phyloP scores from a whole-genome alignment of 2,888 invertebrate genomes.

The Hipparchia sbordonii region DNA sequence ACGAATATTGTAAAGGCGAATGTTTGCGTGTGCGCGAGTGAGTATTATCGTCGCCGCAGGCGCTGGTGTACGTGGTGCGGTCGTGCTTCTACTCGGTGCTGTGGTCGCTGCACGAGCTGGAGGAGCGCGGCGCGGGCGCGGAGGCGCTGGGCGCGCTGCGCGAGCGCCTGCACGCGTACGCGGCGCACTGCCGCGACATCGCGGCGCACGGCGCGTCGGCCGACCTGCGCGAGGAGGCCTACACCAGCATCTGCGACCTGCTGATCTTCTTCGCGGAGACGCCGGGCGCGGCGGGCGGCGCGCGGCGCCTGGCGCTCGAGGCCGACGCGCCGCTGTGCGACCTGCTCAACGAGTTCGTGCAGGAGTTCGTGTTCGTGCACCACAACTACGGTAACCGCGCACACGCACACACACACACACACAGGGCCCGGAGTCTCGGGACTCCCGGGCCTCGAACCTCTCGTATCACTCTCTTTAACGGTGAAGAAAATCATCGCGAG shows the following conservation, averaged over 20 bases:
- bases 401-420: neutral
- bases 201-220: conserved; percentile 54
- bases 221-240: conserved; percentile 91
- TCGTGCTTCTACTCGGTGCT: conserved; percentile 93
- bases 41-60: conserved; percentile 52
- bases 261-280: conserved; percentile 94
- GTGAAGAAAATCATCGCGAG: no score
- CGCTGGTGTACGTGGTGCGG: conserved; percentile 81
- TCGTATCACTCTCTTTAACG: no score
- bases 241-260: conserved; percentile 97
- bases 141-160: conserved; percentile 82
- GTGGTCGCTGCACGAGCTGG: conserved; percentile 91
- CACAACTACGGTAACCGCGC: conserved; percentile 90
- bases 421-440: no score
- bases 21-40: no score
- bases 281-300: conserved; percentile 56
- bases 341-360: conserved; percentile 94
- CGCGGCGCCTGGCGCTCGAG: conserved; percentile 88
- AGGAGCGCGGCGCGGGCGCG: conserved; percentile 59
- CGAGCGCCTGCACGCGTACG: conserved; percentile 88
- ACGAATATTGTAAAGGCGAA: no score
- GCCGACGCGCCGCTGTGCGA: conserved; percentile 91
- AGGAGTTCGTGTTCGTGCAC: conserved; percentile 95
- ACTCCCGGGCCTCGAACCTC: no score
- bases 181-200: conserved; percentile 83